Base-by-base conservation (phyloP, 2,113 vertebrate species). In the Apteryx owenii region DNA sequence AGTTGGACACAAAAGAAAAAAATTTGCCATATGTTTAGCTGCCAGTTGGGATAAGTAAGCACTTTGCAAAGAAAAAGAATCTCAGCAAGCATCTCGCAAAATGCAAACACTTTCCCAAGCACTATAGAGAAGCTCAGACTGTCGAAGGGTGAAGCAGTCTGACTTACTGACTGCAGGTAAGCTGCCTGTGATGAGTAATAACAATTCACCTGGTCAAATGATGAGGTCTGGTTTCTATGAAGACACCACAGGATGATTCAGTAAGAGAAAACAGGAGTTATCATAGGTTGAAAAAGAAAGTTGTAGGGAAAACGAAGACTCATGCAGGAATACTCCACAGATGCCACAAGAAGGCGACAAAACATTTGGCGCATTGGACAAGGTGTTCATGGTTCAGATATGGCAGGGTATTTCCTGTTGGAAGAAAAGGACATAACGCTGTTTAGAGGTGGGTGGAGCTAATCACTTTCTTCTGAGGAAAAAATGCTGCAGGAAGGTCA, bases 1-100 rank as follows among this genome's bases (percentile, higher is more conserved):
- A 60, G 20, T 4, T 50, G 38, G 44, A 61, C 2, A 8, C 5
- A 25, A 70, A 36, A 5, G 1, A 4, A 2, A 4, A 7, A 20
- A 60, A 15, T 38, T 13, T 36, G 28, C 33, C 22, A 33, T 4
- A 7, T 33, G 9, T 19, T 7, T 42, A 36, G 16, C 28, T 58
- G 12, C 8, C 71, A 23, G 11, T 23, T 79, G 26, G 18, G 69
- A 19, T 40, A 40, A 13, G 1, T 23, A 29, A 69, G 12, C 12
- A 36, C 16, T 61, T 58, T 53, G 46, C 64, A 48, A 81, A 53
- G 10, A 58, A 81, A 56, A 26, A 50, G 33, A 78, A 19, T 60
- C 38, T 73, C 18, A 18, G 19, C 21, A 78, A 68, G 31, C 13
- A 9, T 25, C n/a, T 75, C 44, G 21, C 1, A 69, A 70, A 90